Conservation (phyloP, 2,797 vertebrate genomes). For the Taeniopygia guttata region DNA sequence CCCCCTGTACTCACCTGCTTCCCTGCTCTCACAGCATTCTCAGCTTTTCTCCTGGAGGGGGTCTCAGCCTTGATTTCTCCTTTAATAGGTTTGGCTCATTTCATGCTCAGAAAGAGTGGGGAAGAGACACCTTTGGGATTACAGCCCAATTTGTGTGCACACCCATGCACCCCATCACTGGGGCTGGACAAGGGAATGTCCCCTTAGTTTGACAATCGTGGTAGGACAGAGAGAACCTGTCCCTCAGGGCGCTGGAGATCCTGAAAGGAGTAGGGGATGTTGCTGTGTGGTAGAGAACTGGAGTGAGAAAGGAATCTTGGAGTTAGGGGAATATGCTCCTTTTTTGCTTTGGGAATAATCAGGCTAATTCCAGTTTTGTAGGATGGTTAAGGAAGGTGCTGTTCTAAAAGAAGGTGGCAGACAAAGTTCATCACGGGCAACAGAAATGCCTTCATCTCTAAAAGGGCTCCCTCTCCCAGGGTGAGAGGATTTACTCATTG, state of each 20-base stretch:
- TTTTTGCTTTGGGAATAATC: not conserved
- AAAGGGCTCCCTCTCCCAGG: not conserved
- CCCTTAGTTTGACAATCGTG: not conserved
- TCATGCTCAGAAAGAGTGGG: not conserved
- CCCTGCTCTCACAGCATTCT: not conserved
- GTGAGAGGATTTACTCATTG: not conserved
- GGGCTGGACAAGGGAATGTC: too few species aligned
- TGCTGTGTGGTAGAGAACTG: not conserved
- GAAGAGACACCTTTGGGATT: not conserved
- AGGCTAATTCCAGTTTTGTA: not conserved
- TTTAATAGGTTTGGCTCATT: not conserved
- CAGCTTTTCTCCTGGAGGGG: accelerated
- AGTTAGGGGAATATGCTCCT: not conserved
- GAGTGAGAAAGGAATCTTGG: not conserved
- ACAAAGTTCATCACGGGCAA: accelerated
- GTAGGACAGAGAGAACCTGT: not conserved
- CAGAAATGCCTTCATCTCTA: not conserved
- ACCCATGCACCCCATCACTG: not conserved
- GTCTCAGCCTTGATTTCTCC: not conserved
- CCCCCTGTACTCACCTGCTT: not conserved
- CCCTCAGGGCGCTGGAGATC: not conserved
- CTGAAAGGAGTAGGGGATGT: not conserved
- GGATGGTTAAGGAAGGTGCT: not conserved
- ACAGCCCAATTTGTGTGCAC: not conserved
- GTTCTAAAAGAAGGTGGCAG: not conserved